Evolutionary conservation across 2,888 invertebrate genomes (phyloP).

Genomic region (Falcaria lacertinaria): DNA sequence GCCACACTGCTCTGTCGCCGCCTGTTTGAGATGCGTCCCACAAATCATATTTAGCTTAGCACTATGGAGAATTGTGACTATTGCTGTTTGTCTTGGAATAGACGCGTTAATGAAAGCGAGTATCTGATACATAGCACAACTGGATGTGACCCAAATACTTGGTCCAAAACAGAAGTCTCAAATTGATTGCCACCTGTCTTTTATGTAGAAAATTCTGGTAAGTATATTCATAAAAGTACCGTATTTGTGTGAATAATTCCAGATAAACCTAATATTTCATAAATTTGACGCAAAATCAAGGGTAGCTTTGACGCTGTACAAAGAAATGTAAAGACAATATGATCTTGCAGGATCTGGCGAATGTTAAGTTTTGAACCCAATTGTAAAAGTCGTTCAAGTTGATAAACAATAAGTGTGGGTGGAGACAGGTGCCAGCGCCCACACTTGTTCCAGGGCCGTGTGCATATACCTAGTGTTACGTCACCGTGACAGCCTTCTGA

Average conservation of each 20-base stretch:
- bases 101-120: constrained; percentile 51
- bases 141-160: constrained; percentile 32
- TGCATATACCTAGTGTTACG: constrained; percentile 63
- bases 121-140: constrained; percentile 45
- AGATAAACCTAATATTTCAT: too few species aligned
- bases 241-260: too few species aligned
- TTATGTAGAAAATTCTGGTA: constrained; percentile 15
- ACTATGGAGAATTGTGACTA: constrained; percentile 56
- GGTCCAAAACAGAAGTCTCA: constrained; percentile 14
- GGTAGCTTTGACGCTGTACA: too few species aligned
- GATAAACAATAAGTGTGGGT: constrained; percentile 53
- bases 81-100: constrained; percentile 64
- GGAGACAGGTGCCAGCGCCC: constrained; percentile 61
- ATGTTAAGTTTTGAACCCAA: background rate
- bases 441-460: constrained; percentile 66
- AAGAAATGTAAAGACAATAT: too few species aligned
- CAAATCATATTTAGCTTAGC: constrained; percentile 70
- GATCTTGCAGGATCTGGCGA: constrained; percentile 6
- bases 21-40: constrained; percentile 56
- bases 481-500: constrained; percentile 59
- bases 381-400: constrained; percentile 19
- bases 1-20: constrained; percentile 47
- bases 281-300: too few species aligned
- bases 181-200: constrained; percentile 24
- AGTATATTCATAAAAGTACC: constrained; percentile 10